Evolutionary conservation across 2,888 invertebrate species (phyloP), one percentile per base, ranked within the genome.

Genomic region (Deroplatys truncata): DNA sequence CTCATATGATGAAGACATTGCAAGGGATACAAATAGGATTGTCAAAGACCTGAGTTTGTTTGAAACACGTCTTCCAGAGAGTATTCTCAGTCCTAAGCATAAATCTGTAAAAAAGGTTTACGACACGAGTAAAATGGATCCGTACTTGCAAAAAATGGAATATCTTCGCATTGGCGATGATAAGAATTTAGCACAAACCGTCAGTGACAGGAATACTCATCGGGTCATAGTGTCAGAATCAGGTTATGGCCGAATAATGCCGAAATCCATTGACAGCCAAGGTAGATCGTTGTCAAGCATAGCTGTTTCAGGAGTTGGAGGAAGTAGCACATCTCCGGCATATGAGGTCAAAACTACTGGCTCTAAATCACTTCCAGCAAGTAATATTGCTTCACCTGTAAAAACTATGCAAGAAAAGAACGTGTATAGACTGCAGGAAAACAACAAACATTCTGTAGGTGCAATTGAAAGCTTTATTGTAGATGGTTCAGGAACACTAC

Each of bases 401-500:
- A 90, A 90, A 88, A 90, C 88, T 8, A 28, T 86, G 49, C 88
- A 89, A 31, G 89, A 90, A 31, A 90, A 90, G 35, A 91, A 91
- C 89, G 89, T 87, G 43, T 89, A 91, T 92, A 86, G 91, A 91
- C 29, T 92, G 88, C 93, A 93, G 91, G 92, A 84, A 87, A 84
- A 43, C 84, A 88, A 49, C 16, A 95, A 95, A 93, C 94, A 96
- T 91, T 93, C 95, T 84, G 94, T 96, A 87, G 95, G 96, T 91
- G 95, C 96, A 89, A 95, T 95, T 92, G 96, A 96, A 92, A 96
- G 95, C 92, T 96, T 96, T 92, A 94, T 95, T 28, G 94, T 95
- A 90, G 95, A 95, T 91, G 95, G 94, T 92, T 94, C 94, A 93
- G 92, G 91, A 93, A 85, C 85, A 88, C 88, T 91, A 91, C 88